phyloP scores from a whole-genome alignment of 30 jellyfish, hydroid and myxozoan genomes.

The Aurelia coerulea region DNA sequence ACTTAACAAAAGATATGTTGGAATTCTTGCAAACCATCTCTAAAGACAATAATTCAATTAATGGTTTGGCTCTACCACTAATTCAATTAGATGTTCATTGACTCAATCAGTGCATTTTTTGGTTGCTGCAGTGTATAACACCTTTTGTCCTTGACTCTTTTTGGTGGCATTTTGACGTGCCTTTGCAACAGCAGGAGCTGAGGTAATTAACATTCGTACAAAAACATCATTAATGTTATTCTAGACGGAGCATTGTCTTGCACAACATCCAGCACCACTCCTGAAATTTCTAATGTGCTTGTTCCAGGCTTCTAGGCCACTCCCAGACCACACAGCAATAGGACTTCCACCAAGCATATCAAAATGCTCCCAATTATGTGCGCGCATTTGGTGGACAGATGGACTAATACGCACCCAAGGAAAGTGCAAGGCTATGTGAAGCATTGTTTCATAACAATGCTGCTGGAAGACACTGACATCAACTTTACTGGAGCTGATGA shows the following conservation, averaged over 20 bases:
- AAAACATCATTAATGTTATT: not conserved
- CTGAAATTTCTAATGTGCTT: not conserved
- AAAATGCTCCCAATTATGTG: constrained; percentile 1
- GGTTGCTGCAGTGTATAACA: too few relatives aligned
- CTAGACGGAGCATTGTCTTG: not conserved
- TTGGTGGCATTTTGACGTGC: too few relatives aligned
- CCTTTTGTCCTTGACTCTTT: too few relatives aligned
- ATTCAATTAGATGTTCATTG: too few relatives aligned
- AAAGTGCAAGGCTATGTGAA: not conserved
- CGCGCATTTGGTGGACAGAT: not conserved
- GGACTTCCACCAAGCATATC: not conserved
- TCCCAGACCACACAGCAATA: constrained; percentile 1
- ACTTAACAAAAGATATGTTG: too few relatives aligned
- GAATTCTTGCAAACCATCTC: too few relatives aligned
- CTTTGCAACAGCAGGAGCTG: not conserved
- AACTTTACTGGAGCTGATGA: not conserved
- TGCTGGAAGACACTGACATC: not conserved
- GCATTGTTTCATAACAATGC: not conserved
- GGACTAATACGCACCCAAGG: constrained; percentile 4
- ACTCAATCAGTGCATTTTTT: too few relatives aligned
- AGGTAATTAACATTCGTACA: not conserved
- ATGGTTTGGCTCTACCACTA: too few relatives aligned
- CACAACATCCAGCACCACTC: constrained; percentile 1
- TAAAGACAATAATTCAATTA: too few relatives aligned
- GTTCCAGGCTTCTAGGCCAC: constrained; percentile 6